Evolutionary conservation across 2,888 invertebrate species (phyloP), one percentile per base, ranked within the genome.

Genomic region (Bruchidius siliquastri): DNA sequence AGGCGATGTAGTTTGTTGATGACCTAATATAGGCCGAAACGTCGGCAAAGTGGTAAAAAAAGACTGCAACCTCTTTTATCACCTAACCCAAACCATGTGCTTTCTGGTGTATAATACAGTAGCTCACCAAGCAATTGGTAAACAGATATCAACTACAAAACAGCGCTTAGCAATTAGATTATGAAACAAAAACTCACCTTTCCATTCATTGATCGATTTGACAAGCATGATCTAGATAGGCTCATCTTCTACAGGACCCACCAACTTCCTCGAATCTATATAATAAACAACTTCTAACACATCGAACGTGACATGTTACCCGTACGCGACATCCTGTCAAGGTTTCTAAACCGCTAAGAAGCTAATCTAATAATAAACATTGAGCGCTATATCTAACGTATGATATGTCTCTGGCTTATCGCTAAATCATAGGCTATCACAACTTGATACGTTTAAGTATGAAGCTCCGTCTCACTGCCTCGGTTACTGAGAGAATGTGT

Each of bases 181-280:
- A 26, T 26, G 8, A 8, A 49, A 49, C 2, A 1, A 21, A 1
- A 68, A 68, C 68, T 81, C 83, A 84, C 84, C 84, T 84, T 84
- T 76, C 83, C 84, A 81, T 83, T 84, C 80, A 81, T 79, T 68
- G 79, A 79, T 77, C 83, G 78, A 76, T 79, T 83, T 69, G 83
- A 81, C 78, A 83, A 77, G 75, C 83, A 83, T 71, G 84, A 84
- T 74, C 83, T 82, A 71, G 82, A 81, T 74, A 83, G 78, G 78
- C 84, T 84, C 84, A 84, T 84, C 20, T 71, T 70, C 71, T 70
- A 6, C 49, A 49, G 49, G 69, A 30, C 30, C 10, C 70, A 49
- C 13, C 18, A 70, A 4, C 20, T 70, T 67, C 72, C 66, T 21
- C 18, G 49, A 49, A 26, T 26, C 26, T 26, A 8, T 18, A 18